phyloP scores from a whole-genome alignment of 2,797 vertebrate species.

The Gobionotothen gibberifrons region DNA sequence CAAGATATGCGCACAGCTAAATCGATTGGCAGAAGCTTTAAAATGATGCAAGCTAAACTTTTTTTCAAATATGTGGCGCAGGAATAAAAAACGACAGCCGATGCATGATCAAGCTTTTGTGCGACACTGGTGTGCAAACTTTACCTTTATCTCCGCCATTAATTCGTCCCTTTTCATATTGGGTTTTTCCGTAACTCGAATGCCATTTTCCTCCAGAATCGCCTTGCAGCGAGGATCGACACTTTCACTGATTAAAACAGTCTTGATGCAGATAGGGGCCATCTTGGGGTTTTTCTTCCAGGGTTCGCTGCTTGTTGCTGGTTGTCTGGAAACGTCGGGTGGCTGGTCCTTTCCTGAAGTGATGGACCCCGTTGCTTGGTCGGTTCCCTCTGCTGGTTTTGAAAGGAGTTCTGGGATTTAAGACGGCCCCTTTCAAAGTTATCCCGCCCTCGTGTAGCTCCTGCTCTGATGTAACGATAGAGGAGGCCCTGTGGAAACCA shows the following conservation, averaged over 20 bases:
- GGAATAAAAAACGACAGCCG: not conserved
- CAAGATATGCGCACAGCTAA: not conserved
- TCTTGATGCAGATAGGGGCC: constrained; percentile 86
- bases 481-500: not conserved
- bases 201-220: constrained; percentile 89
- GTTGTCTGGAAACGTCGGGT: not conserved
- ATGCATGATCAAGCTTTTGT: not conserved
- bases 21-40: not conserved
- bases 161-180: constrained; percentile 89
- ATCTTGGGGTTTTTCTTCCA: constrained; percentile 67
- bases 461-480: constrained; percentile 42
- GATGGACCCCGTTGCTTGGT: constrained; percentile 39
- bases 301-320: not conserved
- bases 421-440: constrained; percentile 37
- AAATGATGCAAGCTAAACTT: not conserved
- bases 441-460: constrained; percentile 55
- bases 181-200: constrained; percentile 89
- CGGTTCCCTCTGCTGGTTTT: constrained; percentile 58
- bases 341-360: constrained; percentile 7
- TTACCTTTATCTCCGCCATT: constrained; percentile 90
- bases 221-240: constrained; percentile 91
- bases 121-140: not conserved
- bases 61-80: not conserved
- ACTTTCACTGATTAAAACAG: constrained; percentile 92
- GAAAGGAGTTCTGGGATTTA: constrained; percentile 44